phyloP scores from a whole-genome alignment of 2,797 vertebrate species.

The Spea hammondii region DNA sequence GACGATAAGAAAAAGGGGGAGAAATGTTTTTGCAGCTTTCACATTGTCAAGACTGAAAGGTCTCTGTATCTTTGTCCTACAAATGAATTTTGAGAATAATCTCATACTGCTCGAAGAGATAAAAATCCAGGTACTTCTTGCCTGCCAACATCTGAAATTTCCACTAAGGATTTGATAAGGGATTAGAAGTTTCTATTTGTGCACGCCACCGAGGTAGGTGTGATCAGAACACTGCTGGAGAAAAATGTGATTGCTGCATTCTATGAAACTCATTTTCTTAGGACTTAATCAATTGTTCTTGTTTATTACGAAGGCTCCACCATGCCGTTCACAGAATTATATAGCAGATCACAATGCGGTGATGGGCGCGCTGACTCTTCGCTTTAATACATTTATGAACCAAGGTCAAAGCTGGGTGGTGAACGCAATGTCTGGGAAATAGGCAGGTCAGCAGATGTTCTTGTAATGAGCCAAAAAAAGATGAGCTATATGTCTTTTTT shows the following conservation, averaged over 20 bases:
- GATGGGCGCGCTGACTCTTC: background rate
- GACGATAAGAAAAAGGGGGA: slow-evolving; percentile 47
- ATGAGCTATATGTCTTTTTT: background rate
- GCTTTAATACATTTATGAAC: slow-evolving; percentile 1
- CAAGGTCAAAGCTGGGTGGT: slow-evolving; percentile 4
- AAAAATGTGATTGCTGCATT: slow-evolving; percentile 16
- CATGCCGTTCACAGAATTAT: background rate
- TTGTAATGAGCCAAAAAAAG: slow-evolving; percentile 5
- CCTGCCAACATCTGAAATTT: slow-evolving; percentile 52
- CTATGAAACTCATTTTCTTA: slow-evolving; percentile 22
- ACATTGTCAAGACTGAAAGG: slow-evolving; percentile 52
- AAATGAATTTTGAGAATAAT: slow-evolving; percentile 55
- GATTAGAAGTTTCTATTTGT: slow-evolving; percentile 54
- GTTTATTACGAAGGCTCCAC: slow-evolving; percentile 8
- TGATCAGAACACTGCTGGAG: slow-evolving; percentile 22
- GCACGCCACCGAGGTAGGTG: slow-evolving; percentile 34
- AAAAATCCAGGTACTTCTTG: slow-evolving; percentile 53
- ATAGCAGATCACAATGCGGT: background rate
- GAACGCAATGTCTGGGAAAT: background rate
- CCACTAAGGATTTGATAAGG: slow-evolving; percentile 52
- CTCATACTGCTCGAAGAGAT: slow-evolving; percentile 49
- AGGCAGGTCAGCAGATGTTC: background rate
- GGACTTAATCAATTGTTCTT: background rate
- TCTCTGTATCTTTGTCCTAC: slow-evolving; percentile 54
- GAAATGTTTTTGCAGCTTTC: slow-evolving; percentile 47